Evolutionary conservation across 1,140 invertebrate species (phyloP).

Genomic region (Sycophila sp.): DNA sequence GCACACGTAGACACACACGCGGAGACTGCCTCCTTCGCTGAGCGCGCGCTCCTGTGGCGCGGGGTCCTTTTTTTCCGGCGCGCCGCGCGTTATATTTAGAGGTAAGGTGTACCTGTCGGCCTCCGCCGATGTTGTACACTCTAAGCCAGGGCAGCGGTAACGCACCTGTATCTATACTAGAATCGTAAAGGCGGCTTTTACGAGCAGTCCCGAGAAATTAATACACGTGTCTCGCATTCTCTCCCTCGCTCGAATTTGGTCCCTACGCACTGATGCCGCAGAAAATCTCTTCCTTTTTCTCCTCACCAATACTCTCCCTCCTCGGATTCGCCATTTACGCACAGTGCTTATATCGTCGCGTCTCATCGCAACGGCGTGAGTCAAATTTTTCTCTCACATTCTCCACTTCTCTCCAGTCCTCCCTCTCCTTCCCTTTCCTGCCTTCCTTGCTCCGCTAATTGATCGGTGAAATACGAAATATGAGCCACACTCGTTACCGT

Average conservation of each 20-base stretch:
- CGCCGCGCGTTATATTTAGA: conserved; percentile 24
- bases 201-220: conserved; percentile 49
- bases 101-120: conserved; percentile 21
- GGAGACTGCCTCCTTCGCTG: no score
- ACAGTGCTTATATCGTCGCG: not conserved
- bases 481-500: conserved; percentile 46
- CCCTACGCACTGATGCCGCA: not conserved
- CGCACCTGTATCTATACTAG: conserved; percentile 40
- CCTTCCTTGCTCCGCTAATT: conserved; percentile 39
- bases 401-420: not conserved
- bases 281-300: not conserved
- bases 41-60: not conserved
- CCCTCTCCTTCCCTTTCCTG: not conserved
- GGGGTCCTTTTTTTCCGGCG: not conserved
- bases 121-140: conserved; percentile 19
- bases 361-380: not conserved
- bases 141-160: not conserved
- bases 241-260: conserved; percentile 44
- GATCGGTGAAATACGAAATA: conserved; percentile 50
- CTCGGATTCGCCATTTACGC: not conserved
- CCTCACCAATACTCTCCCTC: not conserved
- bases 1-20: not conserved
- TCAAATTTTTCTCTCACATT: not conserved
- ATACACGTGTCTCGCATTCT: conserved; percentile 47
- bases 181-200: conserved; percentile 48